Percentiles rank a stretch among this genome's conserved stretches.
These are phyloP conservation scores for Cephonodes hylas DNA, from an alignment of 2,888 invertebrate genomes.

Conservation along the genomic window DNA sequence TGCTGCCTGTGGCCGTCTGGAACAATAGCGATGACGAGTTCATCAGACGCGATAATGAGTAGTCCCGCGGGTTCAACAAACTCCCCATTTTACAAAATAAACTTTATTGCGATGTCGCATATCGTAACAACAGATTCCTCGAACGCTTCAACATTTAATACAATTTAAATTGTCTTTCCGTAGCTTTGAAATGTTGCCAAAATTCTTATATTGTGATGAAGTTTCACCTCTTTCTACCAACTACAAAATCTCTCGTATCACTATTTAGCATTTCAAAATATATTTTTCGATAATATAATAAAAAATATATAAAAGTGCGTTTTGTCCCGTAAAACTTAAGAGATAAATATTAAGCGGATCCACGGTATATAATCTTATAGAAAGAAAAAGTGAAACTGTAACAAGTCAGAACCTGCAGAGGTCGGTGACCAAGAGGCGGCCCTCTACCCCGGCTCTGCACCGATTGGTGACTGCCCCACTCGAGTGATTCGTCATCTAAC, in stretches of 20 bases:
- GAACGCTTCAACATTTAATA: constrained; percentile 38
- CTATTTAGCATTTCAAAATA: background rate
- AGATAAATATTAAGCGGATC: background rate
- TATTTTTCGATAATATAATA: background rate
- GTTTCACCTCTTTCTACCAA: constrained; percentile 11
- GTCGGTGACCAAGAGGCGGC: constrained; percentile 68
- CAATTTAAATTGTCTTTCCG: constrained; percentile 47
- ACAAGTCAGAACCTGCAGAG: constrained; percentile 76
- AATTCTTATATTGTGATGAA: constrained; percentile 25
- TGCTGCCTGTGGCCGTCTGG: constrained; percentile 50
- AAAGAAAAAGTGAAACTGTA: constrained; percentile 77
- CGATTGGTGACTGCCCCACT: constrained; percentile 59
- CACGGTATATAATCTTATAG: constrained; percentile 18
- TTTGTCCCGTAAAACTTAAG: background rate
- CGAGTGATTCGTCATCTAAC: constrained; percentile 66
- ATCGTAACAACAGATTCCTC: constrained; percentile 50
- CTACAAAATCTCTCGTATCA: background rate
- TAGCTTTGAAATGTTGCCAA: constrained; percentile 51
- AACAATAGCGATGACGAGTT: constrained; percentile 72
- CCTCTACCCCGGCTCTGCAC: constrained; percentile 37
- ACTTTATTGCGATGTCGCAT: constrained; percentile 54
- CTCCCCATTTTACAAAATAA: constrained; percentile 70
- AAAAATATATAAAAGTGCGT: background rate
- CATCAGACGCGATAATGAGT: constrained; percentile 77
- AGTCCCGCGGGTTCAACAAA: constrained; percentile 76